Evolutionary conservation across 2,888 invertebrate genomes (phyloP).

Genomic region (Noctuana brunneofusca): DNA sequence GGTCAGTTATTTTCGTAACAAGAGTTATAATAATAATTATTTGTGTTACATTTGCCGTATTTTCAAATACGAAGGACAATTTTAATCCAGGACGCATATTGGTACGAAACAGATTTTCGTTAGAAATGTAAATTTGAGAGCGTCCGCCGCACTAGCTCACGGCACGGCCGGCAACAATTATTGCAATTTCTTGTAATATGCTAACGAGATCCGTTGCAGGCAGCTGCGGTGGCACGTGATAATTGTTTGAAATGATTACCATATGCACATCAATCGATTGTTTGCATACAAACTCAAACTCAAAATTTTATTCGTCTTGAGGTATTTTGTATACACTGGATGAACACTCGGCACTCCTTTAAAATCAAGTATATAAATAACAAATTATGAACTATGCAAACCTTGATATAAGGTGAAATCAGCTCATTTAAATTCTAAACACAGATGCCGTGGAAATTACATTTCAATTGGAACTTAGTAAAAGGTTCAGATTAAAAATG

Average conservation of each 20-base stretch:
- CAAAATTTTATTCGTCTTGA: too few relatives aligned
- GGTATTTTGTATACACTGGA: too few relatives aligned
- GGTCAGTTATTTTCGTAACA: too few relatives aligned
- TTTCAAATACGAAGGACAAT: neutral
- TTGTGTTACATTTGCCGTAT: neutral
- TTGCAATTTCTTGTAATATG: conserved; percentile 9
- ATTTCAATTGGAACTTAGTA: conserved; percentile 12
- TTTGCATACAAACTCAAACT: neutral
- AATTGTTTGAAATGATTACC: neutral
- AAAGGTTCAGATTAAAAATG: conserved; percentile 22
- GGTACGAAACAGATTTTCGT: neutral
- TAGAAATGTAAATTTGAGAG: conserved; percentile 7
- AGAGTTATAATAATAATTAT: too few relatives aligned
- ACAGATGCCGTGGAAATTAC: neutral
- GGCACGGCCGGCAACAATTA: neutral
- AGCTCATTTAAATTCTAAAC: neutral
- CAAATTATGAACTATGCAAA: too few relatives aligned
- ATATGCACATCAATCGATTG: neutral
- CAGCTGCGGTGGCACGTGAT: neutral
- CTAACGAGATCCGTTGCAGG: neutral
- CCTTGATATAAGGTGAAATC: too few relatives aligned
- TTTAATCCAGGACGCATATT: neutral
- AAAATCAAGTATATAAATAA: too few relatives aligned
- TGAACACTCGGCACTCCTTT: too few relatives aligned
- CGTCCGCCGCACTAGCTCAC: neutral